Base-by-base conservation (phyloP, 2,888 invertebrate genomes). In the Drosophila histrio region DNA sequence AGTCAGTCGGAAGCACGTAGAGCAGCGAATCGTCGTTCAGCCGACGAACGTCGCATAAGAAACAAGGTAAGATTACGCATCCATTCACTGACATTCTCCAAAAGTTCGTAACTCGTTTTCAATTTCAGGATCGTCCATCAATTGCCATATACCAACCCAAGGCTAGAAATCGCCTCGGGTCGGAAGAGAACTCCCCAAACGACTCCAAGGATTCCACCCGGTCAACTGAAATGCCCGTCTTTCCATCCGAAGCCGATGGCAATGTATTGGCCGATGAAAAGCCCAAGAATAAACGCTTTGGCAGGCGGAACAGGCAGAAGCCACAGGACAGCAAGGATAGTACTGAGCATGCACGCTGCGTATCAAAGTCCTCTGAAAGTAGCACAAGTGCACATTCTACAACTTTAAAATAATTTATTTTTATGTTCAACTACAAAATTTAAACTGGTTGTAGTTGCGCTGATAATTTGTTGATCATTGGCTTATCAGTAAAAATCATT, bases 121-220 rank as follows among this genome's bases (percentile, higher is more conserved):
- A 24, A 6, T 56, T 73, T 87, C 82, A 96, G 95, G 97, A 97
- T 92, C 95, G 97, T 38, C 98, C 98, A 21, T 96, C 97, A 39
- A 94, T 97, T 90, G 96, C 96, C 66, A 96, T 98, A 77, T 98
- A 98, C 91, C 95, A 97, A 78, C 98, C 98, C 0, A 97, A 91
- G 69, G 79, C 87, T 2, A 82, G 91, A 28, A 39, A 82, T 1
- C 88, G 83, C 28, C 6, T 54, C 15, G 63, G 75, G 2, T 83
- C 89, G 0, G 91, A 90, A 38, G 89, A 91, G 8, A 68, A 52
- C 17, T 44, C 67, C 0, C 79, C 75, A 22, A 64, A 30, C 24
- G 38, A 53, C 5, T 44, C 46, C 0, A 78, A 69, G 24, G 69
- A 81, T 13, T 34, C 22, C 7, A 8, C 26, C 7, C 15, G 24